Conservation (phyloP, 2,888 invertebrate species). For the Lycocerus yunnanus region DNA sequence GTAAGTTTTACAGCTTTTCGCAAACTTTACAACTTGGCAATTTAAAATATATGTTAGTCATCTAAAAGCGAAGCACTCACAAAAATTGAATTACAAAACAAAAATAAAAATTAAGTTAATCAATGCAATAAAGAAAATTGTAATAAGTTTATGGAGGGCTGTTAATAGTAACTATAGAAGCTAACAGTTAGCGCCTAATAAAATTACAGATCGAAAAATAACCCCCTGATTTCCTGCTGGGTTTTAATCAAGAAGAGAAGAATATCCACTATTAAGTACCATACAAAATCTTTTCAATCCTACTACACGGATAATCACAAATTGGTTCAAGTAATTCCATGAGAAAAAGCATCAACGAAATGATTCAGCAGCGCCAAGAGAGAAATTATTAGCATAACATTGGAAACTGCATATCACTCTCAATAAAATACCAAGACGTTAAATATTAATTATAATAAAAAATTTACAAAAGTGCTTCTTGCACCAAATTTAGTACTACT, state of each 20-base stretch:
- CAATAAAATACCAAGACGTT: background rate
- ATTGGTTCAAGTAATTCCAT: background rate
- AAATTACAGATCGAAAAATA: background rate
- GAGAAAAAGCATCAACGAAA: background rate
- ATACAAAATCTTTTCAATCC: background rate
- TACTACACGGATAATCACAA: background rate
- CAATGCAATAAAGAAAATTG: background rate
- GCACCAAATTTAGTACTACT: too few species aligned
- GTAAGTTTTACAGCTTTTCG: background rate
- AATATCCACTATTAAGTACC: background rate
- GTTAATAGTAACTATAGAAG: background rate
- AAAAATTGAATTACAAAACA: background rate
- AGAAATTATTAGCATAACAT: background rate
- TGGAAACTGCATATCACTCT: background rate
- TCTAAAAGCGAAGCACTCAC: background rate
- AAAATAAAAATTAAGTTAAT: background rate
- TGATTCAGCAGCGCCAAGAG: background rate
- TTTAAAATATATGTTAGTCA: background rate
- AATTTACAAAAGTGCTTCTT: background rate
- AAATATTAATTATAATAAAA: background rate
- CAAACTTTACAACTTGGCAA: background rate
- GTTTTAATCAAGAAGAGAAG: background rate
- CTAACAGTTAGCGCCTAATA: background rate
- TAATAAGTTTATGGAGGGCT: conserved; percentile 5
- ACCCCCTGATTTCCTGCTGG: background rate